A percentile compares a stretch with the other conserved stretches of the same genome.
These are phyloP conservation scores for Gryllus bimaculatus DNA, from an alignment of 1,140 invertebrate species.

Conservation along the genomic window DNA sequence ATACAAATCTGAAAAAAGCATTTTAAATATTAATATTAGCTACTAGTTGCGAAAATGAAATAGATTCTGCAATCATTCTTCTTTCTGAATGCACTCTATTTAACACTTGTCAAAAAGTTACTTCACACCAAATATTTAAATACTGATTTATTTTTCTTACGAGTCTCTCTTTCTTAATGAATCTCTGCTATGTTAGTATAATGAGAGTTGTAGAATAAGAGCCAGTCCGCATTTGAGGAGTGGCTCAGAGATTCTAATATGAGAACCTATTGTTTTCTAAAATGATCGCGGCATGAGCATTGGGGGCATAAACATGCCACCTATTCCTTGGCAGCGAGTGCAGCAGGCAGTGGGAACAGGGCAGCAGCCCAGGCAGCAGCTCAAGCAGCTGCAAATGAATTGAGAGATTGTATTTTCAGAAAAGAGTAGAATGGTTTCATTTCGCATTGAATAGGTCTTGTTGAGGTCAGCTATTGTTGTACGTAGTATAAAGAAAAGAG, in stretches of 20 bases:
- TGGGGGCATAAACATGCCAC: conserved; percentile 44
- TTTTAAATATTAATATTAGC: no score
- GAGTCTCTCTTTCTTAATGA: no score
- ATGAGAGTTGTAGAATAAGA: no score
- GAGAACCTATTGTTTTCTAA: conserved; percentile 16
- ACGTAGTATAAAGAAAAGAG: neutral
- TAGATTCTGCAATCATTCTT: no score
- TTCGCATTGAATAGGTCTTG: neutral
- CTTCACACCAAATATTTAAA: no score
- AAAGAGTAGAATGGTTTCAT: conserved; percentile 21
- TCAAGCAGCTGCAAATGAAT: conserved; percentile 71
- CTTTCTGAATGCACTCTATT: no score
- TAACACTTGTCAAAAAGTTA: no score
- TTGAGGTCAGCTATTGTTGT: neutral
- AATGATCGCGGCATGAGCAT: conserved; percentile 22
- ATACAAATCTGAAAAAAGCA: no score
- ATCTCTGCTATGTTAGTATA: no score
- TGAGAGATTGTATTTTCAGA: conserved; percentile 71
- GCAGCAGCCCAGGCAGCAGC: conserved; percentile 69
- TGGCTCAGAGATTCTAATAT: neutral
- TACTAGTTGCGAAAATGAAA: no score
- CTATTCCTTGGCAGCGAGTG: conserved; percentile 66
- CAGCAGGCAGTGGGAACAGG: conserved; percentile 75
- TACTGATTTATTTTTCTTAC: no score
- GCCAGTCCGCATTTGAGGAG: no score